Evolutionary conservation across 2,888 invertebrate species (phyloP).

Genomic region (Agriopis aurantiaria): DNA sequence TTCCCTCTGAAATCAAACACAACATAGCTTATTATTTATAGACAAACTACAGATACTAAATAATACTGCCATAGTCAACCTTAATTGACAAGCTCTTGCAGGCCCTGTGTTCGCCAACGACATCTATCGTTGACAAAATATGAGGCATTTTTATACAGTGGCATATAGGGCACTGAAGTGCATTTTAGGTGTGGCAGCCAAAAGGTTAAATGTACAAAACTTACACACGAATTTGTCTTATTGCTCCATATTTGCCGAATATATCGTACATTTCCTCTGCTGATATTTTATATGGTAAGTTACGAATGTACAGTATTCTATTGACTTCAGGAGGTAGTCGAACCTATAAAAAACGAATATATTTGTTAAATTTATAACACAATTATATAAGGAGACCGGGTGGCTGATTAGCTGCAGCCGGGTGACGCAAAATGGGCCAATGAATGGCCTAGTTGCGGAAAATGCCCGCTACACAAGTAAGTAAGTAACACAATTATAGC

Average conservation of each 20-base stretch:
- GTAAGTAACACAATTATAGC: background rate
- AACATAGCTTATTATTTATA: conserved; percentile 7
- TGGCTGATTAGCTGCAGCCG: too few relatives aligned
- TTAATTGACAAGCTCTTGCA: too few relatives aligned
- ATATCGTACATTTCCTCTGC: conserved; percentile 99
- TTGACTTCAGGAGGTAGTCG: conserved; percentile 99
- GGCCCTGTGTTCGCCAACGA: too few relatives aligned
- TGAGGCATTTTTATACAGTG: too few relatives aligned
- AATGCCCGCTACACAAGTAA: too few relatives aligned
- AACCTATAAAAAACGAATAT: conserved; percentile 88
- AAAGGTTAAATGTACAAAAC: conserved; percentile 58
- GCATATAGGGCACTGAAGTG: too few relatives aligned
- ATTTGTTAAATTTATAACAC: background rate
- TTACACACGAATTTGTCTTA: conserved; percentile 99
- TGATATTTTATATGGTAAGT: conserved; percentile 99
- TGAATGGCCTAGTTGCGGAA: too few relatives aligned
- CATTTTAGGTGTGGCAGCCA: background rate
- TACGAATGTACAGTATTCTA: conserved; percentile 97
- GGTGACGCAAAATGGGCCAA: too few relatives aligned
- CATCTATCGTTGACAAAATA: too few relatives aligned
- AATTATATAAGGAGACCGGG: too few relatives aligned
- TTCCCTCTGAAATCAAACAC: conserved; percentile 91
- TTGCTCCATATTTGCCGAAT: conserved; percentile 99
- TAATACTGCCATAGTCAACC: background rate
- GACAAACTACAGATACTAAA: conserved; percentile 6